Evolutionary conservation across 2,888 invertebrate genomes (phyloP), one percentile per base, ranked within the genome.

Genomic region (Tachystola acroxantha): DNA sequence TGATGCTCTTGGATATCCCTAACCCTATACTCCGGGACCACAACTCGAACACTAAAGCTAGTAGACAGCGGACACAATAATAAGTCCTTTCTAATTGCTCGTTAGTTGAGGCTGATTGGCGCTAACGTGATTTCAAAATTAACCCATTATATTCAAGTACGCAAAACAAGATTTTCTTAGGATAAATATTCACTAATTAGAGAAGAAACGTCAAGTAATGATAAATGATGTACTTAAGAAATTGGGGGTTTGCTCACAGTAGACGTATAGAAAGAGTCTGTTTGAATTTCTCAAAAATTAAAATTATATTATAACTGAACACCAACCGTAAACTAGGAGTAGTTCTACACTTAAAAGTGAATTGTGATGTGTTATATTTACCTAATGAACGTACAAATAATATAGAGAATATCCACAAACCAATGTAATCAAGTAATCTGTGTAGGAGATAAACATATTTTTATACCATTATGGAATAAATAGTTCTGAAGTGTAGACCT

Each of bases 361-460:
- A 76, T 66, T 81, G 76, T 80, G 73, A 77, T 79, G 69, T 61
- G 51, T 58, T 57, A 59, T 57, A 63, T 64, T 68, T 64, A 75
- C 68, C 70, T 77, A 74, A 74, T 71, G 67, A 78, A 80, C 78
- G 85, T 85, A 85, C 85, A 85, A 85, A 84, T 70, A 85, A 82
- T 69, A 24, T 76, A 70, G 70, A 72, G 59, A 64, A 51, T 73
- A 78, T 55, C 73, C 72, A 64, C 62, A 63, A 73, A 70, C 69
- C 63, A 67, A 68, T 60, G 51, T 54, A 66, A 68, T 65, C 48
- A 45, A 66, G 48, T 65, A 61, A 67, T 55, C 56, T 55, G 53
- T 57, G 52, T 68, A 64, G 70, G 61, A 64, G 57, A 64, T 59
- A 58, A 61, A 65, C 60, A 69, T 85, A 85, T 85, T 85, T 85